Percentiles rank a stretch among this genome's conserved stretches.
Evolutionary conservation across 2,888 invertebrate species (phyloP).

Genomic region (Zelleria hepariella): DNA sequence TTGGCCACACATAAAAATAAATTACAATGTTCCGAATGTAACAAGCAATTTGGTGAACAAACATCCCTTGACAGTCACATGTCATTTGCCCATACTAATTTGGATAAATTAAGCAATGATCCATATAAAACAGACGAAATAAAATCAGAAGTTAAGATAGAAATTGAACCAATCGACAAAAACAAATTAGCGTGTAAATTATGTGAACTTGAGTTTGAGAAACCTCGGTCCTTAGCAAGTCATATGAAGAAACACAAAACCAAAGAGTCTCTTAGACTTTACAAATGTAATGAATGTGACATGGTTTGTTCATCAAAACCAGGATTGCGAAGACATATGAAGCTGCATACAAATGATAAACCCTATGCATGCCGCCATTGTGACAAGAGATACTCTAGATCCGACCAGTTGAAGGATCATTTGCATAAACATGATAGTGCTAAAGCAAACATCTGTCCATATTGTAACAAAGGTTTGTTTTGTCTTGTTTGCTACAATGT

Average conservation of each 20-base stretch:
- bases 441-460: constrained; percentile 71
- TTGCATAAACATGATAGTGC: constrained; percentile 70
- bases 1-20: constrained; percentile 43
- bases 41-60: constrained; percentile 34
- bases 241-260: constrained; percentile 42
- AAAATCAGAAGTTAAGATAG: constrained; percentile 24
- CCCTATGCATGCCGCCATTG: constrained; percentile 70
- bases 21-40: constrained; percentile 35
- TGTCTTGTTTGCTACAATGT: background rate
- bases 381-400: constrained; percentile 68
- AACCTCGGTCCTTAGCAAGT: constrained; percentile 58
- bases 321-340: constrained; percentile 59
- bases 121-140: background rate
- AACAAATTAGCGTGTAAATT: constrained; percentile 51
- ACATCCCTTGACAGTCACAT: constrained; percentile 39
- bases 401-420: constrained; percentile 71
- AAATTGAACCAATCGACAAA: constrained; percentile 22
- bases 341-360: constrained; percentile 65
- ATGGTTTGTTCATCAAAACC: constrained; percentile 52
- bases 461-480: constrained; percentile 72
- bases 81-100: constrained; percentile 20
- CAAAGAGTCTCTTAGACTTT: constrained; percentile 41
- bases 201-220: constrained; percentile 67
- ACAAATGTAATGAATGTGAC: constrained; percentile 58
- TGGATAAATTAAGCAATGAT: background rate